Evolutionary conservation across 2,113 vertebrate species (phyloP).

Genomic region (Lepus americanus): DNA sequence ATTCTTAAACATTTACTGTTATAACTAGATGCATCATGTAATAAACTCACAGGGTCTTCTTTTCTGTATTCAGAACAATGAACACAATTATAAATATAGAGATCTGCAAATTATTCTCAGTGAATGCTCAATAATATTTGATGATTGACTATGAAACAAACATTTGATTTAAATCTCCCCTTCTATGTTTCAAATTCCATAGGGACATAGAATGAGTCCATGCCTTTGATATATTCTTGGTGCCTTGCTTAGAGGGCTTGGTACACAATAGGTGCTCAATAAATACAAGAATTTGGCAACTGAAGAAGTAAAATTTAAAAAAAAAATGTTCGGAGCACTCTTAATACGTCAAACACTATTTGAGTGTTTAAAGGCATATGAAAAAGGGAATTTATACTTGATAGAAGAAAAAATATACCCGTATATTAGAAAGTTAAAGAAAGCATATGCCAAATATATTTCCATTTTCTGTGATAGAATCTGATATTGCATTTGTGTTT

Average conservation of each 20-base stretch:
- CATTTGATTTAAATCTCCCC: neutral
- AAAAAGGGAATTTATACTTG: neutral
- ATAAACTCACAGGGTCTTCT: neutral
- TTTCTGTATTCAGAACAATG: neutral
- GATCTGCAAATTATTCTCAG: neutral
- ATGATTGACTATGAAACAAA: neutral
- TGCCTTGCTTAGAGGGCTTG: neutral
- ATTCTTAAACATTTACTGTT: neutral
- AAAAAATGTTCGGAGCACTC: neutral
- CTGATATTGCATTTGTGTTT: constrained; percentile 10
- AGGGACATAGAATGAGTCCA: neutral
- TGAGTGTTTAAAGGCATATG: neutral
- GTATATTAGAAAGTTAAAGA: constrained; percentile 13
- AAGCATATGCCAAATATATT: neutral
- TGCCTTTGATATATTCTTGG: neutral
- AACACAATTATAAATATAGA: constrained; percentile 1
- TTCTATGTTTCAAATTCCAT: neutral
- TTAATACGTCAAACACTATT: neutral
- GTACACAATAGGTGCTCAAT: neutral
- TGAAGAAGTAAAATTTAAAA: neutral
- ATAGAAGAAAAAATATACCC: neutral
- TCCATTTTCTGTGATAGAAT: neutral
- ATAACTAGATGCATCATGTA: neutral
- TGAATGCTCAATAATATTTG: constrained; percentile 16
- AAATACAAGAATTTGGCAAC: neutral